These are phyloP conservation scores for Apis cerana DNA, from an alignment of 1,140 invertebrate genomes.

Conservation along the genomic window DNA sequence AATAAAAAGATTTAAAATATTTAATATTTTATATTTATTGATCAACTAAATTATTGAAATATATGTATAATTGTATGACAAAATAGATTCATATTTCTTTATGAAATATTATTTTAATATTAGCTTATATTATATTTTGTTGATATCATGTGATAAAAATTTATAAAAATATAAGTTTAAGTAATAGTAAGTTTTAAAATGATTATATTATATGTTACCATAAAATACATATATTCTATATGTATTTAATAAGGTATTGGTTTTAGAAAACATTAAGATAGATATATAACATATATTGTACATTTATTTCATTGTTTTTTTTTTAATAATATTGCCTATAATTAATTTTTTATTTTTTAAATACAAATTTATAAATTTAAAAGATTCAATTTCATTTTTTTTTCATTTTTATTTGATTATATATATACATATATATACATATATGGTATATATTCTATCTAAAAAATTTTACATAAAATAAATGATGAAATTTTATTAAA, in stretches of 20 bases:
- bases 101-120: no score
- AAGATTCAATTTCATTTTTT: no score
- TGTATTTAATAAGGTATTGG: not conserved
- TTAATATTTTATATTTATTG: not conserved
- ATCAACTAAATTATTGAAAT: not conserved
- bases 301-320: not conserved
- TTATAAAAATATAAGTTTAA: constrained; percentile 3
- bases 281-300: not conserved
- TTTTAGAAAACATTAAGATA: not conserved
- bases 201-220: constrained; percentile 8
- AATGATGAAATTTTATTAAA: no score
- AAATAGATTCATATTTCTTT: no score
- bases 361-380: no score
- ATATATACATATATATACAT: no score
- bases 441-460: no score
- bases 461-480: no score
- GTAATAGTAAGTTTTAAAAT: not conserved
- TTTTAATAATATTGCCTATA: no score
- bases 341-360: no score
- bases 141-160: constrained; percentile 1
- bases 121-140: not conserved
- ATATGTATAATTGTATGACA: no score
- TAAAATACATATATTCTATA: not conserved
- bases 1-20: not conserved
- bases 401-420: no score